Evolutionary conservation across 2,888 invertebrate genomes (phyloP).

Genomic region (Melipona bicolor): DNA sequence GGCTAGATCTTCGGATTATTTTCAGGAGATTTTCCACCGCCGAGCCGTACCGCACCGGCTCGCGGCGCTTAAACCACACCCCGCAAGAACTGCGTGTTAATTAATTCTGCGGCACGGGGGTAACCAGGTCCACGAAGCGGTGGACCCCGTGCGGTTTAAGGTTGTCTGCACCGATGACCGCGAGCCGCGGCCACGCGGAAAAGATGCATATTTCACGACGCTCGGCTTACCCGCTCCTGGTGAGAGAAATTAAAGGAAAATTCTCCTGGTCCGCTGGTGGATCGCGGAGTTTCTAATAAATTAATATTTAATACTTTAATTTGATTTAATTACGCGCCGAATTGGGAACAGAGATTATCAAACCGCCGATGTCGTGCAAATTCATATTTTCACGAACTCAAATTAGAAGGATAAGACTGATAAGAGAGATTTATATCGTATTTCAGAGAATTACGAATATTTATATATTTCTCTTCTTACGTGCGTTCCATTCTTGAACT

Average conservation of each 20-base stretch:
- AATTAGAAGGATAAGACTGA: not conserved
- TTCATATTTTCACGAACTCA: not conserved
- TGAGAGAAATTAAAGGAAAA: constrained; percentile 22
- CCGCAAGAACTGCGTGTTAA: constrained; percentile 61
- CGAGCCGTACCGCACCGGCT: constrained; percentile 1
- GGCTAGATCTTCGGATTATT: constrained; percentile 54
- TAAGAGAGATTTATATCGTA: not conserved
- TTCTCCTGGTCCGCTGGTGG: not conserved
- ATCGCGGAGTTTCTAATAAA: not conserved
- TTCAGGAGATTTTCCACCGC: constrained; percentile 48
- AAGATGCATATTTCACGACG: constrained; percentile 41
- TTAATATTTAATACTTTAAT: not conserved
- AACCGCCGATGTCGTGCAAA: not conserved
- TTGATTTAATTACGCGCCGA: not conserved
- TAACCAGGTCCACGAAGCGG: constrained; percentile 49
- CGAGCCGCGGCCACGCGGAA: constrained; percentile 2
- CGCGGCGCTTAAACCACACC: constrained; percentile 44
- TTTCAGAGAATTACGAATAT: no score
- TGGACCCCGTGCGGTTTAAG: constrained; percentile 55
- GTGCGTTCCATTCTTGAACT: not conserved
- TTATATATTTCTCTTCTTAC: not conserved
- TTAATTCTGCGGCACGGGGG: constrained; percentile 60
- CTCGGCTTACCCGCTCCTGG: constrained; percentile 9
- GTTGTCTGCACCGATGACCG: constrained; percentile 49
- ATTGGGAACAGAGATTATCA: not conserved